Percentiles rank a stretch among this genome's conserved stretches.
phyloP scores from a whole-genome alignment of 1,140 invertebrate genomes.

The Trichonephila clavipes region DNA sequence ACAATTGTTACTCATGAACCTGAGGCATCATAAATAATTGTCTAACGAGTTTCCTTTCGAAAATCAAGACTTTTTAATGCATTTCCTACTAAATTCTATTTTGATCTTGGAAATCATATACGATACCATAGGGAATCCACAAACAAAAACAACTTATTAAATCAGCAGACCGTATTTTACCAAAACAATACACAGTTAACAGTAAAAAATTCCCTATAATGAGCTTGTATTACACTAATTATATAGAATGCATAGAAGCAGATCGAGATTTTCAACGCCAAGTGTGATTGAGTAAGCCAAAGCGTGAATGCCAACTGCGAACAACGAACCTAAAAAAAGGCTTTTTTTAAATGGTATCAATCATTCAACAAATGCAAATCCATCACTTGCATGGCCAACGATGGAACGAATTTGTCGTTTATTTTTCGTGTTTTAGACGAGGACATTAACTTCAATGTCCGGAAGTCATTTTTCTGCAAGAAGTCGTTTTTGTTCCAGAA shows the following conservation, averaged over 20 bases:
- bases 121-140: no score
- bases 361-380: background rate
- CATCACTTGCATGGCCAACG: conserved; percentile 14
- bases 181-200: background rate
- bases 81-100: no score
- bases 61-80: no score
- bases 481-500: no score
- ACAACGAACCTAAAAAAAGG: background rate
- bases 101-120: no score
- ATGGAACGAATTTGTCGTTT: background rate
- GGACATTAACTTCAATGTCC: background rate
- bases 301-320: background rate
- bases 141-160: no score
- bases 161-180: no score
- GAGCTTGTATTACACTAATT: background rate
- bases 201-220: background rate
- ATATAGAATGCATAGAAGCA: background rate
- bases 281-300: background rate
- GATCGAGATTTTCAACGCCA: background rate
- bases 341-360: background rate
- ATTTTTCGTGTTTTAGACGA: background rate
- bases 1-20: no score
- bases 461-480: background rate
- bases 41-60: no score
- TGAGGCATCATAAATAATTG: no score